Conservation (phyloP, 35 echinoderm and acorn worm genomes). For the Chiridota heheva region DNA sequence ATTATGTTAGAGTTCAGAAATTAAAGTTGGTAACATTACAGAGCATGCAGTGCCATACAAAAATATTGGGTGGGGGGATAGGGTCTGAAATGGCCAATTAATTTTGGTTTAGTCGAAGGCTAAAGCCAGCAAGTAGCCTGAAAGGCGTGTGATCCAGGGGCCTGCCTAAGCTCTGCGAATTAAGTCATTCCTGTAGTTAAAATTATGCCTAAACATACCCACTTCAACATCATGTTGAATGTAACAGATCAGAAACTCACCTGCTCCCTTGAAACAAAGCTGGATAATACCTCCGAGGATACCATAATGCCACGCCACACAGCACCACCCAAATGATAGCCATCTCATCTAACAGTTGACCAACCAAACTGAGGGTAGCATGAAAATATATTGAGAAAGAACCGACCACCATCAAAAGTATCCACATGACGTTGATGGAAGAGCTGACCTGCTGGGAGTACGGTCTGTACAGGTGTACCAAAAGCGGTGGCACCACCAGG, state of each 20-base stretch:
- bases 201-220: too few species aligned
- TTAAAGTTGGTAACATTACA: too few species aligned
- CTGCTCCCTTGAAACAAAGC: conserved; percentile 77
- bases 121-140: too few species aligned
- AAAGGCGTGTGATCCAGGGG: too few species aligned
- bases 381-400: conserved; percentile 90
- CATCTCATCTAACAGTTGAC: conserved; percentile 88
- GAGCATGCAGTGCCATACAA: too few species aligned
- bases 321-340: conserved; percentile 94
- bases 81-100: too few species aligned
- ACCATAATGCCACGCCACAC: conserved; percentile 87
- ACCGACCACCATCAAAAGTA: conserved; percentile 86
- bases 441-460: conserved; percentile 71
- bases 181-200: too few species aligned
- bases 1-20: too few species aligned
- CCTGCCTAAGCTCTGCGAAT: too few species aligned
- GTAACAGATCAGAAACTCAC: conserved; percentile 61
- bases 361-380: conserved; percentile 90
- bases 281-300: conserved; percentile 83
- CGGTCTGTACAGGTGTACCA: conserved; percentile 73
- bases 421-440: conserved; percentile 92
- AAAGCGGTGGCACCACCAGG: conserved; percentile 74
- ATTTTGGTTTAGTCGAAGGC: too few species aligned
- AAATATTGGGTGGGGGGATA: too few species aligned
- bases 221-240: too few species aligned